Percentiles rank a stretch among this genome's conserved stretches.
These are phyloP conservation scores for Cairina moschata DNA, from an alignment of 2,113 vertebrate genomes.

Conservation along the genomic window DNA sequence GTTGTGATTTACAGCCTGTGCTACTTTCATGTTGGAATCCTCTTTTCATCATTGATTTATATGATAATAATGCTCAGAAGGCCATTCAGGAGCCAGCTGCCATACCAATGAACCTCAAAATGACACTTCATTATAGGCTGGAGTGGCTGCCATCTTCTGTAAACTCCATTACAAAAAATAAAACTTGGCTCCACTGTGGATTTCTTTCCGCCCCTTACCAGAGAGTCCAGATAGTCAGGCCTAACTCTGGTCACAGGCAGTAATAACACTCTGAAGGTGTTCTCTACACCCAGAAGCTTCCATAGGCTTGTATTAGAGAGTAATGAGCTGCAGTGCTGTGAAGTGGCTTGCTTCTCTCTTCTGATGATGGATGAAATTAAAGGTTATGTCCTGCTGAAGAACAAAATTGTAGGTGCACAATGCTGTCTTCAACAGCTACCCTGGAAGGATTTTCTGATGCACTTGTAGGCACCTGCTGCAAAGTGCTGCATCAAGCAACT, in stretches of 20 bases:
- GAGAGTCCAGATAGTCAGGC: neutral
- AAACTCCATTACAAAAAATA: neutral
- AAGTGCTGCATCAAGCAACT: neutral
- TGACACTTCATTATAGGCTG: neutral
- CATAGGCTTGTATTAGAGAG: neutral
- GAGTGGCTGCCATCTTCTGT: neutral
- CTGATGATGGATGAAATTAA: neutral
- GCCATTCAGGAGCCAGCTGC: neutral
- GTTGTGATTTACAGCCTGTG: neutral
- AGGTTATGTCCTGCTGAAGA: neutral
- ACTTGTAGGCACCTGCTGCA: neutral
- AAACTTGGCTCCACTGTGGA: neutral
- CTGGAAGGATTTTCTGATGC: neutral
- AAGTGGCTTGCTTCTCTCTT: neutral
- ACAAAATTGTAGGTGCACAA: neutral
- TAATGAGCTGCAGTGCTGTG: neutral
- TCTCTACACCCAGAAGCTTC: neutral
- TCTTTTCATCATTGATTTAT: neutral
- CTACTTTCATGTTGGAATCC: neutral
- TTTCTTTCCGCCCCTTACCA: neutral
- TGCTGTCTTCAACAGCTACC: neutral
- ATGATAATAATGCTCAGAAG: neutral
- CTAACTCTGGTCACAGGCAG: neutral
- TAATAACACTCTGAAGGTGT: neutral
- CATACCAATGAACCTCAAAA: neutral